phyloP scores from a whole-genome alignment of 1,140 invertebrate genomes.

The Melanaphis sacchari region DNA sequence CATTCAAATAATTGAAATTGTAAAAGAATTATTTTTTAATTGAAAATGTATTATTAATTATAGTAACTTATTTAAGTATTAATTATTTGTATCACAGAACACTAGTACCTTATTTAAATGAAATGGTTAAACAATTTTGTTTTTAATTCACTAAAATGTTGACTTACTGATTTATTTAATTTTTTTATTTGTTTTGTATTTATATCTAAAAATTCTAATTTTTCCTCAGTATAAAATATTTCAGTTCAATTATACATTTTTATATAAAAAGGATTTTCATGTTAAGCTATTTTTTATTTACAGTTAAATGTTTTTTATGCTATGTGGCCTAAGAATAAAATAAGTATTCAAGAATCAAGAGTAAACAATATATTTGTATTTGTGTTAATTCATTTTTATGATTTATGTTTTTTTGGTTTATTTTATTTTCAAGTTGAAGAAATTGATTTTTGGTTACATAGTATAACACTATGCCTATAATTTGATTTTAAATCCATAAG shows the following conservation, averaged over 20 bases:
- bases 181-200: background rate
- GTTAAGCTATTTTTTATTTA: background rate
- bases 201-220: background rate
- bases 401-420: too few species aligned
- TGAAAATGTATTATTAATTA: background rate
- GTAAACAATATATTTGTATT: background rate
- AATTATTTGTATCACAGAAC: background rate
- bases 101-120: background rate
- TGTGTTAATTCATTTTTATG: background rate
- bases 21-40: constrained; percentile 18
- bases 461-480: background rate
- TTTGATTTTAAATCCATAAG: background rate
- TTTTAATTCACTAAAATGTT: background rate
- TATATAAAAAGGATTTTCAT: background rate
- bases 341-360: background rate
- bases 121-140: background rate
- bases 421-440: background rate
- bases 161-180: constrained; percentile 12
- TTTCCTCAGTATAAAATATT: background rate
- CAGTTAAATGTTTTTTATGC: background rate
- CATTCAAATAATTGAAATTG: constrained; percentile 30
- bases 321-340: background rate
- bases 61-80: background rate
- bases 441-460: background rate
- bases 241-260: background rate